phyloP scores from a whole-genome alignment of 2,888 invertebrate genomes.

The Pristionchus exspectatus region DNA sequence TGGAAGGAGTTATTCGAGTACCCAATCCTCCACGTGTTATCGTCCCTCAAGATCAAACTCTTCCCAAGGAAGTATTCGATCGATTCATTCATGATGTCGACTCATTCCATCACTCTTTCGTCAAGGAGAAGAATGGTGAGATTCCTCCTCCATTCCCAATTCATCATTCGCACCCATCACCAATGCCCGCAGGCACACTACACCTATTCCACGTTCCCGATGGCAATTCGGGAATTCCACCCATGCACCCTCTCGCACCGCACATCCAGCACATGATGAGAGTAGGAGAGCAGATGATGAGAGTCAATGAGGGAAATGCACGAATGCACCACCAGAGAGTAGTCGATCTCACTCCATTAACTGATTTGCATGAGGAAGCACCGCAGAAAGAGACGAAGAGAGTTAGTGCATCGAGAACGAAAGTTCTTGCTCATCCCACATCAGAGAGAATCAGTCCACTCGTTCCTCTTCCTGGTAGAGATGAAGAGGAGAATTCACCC shows the following conservation, averaged over 20 bases:
- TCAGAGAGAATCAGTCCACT: background rate
- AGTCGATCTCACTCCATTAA: conserved; percentile 19
- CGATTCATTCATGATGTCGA: conserved; percentile 55
- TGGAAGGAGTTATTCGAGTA: conserved; percentile 43
- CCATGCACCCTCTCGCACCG: conserved; percentile 10
- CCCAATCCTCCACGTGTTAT: conserved; percentile 53
- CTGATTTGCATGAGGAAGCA: background rate
- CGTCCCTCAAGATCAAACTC: conserved; percentile 52
- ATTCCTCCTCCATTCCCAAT: conserved; percentile 38
- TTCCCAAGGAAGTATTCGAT: conserved; percentile 54
- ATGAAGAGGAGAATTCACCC: background rate
- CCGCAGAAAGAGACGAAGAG: background rate
- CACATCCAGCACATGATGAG: conserved; percentile 49
- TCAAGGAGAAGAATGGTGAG: conserved; percentile 49
- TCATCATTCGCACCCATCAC: conserved; percentile 39
- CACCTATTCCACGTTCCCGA: conserved; percentile 14
- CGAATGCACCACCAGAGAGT: conserved; percentile 7
- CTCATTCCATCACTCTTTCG: conserved; percentile 53
- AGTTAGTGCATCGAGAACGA: background rate
- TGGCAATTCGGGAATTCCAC: background rate
- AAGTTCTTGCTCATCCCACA: conserved; percentile 30
- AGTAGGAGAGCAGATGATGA: conserved; percentile 50
- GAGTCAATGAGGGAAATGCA: conserved; percentile 26
- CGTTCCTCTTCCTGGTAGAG: background rate
- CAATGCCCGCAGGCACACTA: conserved; percentile 2